Evolutionary conservation across 2,888 invertebrate genomes (phyloP), one percentile per base, ranked within the genome.

Genomic region (Eupithecia vulgata): DNA sequence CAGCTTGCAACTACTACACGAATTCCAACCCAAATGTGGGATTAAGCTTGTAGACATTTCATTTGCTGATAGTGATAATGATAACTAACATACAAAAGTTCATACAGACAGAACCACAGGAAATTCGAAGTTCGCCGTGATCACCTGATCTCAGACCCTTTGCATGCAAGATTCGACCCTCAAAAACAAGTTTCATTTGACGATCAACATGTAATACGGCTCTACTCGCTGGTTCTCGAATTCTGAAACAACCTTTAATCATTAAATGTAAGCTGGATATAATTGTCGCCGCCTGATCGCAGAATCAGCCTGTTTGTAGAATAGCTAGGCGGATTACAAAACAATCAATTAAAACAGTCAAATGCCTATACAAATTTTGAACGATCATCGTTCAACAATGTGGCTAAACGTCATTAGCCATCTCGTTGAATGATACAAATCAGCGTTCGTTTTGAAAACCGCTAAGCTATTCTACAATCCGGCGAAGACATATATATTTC

Each of bases 121-220:
- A 40, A 61, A 57, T 15, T 70, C 34, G 30, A 52, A 65, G 59
- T 66, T 70, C 71, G 64, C 66, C 59, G 69, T 68, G 57, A 68
- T 74, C 70, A 66, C 72, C 67, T 57, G 57, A 57, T 57, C 57
- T 25, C 25, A n/a, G 85, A 84, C 85, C 82, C 82, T 86, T 83
- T 78, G 81, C 80, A 71, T 70, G 76, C 74, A 74, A 78, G 81
- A 84, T 85, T 83, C 78, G 86, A 81, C 84, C 86, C 81, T 83
- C 82, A 77, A 85, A 83, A 90, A 88, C 89, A 79, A 86, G 89
- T 89, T 88, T 85, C 79, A 81, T 80, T 82, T 74, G 78, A 79
- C 78, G 79, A 80, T 78, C 76, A 81, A 79, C 62, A 67, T 69
- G 66, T 68, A 64, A 71, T 70, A 73, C 61, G 52, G 30, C 67